Conservation (phyloP, 1,140 invertebrate species). For the Paraescarpia echinospica region DNA sequence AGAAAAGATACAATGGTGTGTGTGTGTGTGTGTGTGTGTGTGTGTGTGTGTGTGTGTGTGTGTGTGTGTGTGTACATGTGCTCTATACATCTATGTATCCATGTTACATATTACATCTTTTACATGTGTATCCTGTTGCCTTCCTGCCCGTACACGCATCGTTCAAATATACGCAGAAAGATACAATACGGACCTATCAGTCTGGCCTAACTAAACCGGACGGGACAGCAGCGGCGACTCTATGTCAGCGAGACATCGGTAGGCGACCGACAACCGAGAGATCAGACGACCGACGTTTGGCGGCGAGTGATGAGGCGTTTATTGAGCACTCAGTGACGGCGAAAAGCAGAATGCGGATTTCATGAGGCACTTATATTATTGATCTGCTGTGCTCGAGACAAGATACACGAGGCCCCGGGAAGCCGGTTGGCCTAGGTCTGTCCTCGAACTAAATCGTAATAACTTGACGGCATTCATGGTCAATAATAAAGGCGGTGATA, state of each 20-base stretch:
- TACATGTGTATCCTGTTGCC: no score
- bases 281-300: not conserved
- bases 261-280: not conserved
- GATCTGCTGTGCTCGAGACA: not conserved
- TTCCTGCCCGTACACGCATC: no score
- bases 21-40: no score
- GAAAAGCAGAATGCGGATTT: not conserved
- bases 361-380: not conserved
- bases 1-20: no score
- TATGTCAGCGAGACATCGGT: not conserved
- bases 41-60: no score
- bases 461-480: not conserved
- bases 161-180: no score
- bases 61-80: no score
- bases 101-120: no score
- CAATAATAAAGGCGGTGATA: not conserved
- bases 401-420: not conserved
- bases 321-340: not conserved
- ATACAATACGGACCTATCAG: no score
- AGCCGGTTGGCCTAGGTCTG: not conserved
- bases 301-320: not conserved
- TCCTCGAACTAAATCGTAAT: not conserved
- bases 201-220: no score
- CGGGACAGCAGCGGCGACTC: not conserved
- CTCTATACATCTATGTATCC: no score